These are phyloP conservation scores for Parauchenoglanis punctatus DNA, from an alignment of 2,797 vertebrate species.

Conservation along the genomic window DNA sequence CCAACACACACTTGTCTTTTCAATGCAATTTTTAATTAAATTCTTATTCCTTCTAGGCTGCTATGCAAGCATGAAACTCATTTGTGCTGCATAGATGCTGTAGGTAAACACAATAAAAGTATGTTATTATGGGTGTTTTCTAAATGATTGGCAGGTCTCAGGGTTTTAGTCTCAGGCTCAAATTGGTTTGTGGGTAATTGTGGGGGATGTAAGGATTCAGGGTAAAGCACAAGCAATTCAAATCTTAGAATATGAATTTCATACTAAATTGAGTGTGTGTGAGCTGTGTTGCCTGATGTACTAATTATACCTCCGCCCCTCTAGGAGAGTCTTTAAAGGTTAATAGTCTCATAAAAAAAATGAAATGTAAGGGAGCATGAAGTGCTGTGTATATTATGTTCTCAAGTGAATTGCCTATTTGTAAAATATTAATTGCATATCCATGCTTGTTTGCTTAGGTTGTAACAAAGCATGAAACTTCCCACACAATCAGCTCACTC, in stretches of 20 bases:
- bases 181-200: constrained; percentile 6
- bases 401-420: background rate
- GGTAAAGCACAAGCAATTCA: background rate
- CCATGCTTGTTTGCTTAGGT: background rate
- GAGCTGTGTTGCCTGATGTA: background rate
- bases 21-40: background rate
- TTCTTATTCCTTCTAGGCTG: background rate
- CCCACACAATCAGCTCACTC: background rate
- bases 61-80: background rate
- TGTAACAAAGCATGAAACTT: background rate
- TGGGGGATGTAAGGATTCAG: background rate
- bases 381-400: background rate
- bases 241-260: constrained; percentile 11
- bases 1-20: background rate
- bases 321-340: constrained; percentile 4
- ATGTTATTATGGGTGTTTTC: background rate
- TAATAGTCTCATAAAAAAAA: constrained; percentile 26
- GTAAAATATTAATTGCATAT: constrained; percentile 27
- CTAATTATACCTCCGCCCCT: background rate
- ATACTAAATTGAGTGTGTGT: constrained; percentile 15
- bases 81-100: background rate
- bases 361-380: background rate
- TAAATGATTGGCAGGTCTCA: background rate
- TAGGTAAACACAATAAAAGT: background rate
- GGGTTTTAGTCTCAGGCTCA: background rate